Conservation (phyloP, 2,113 vertebrate genomes). For the Embiotoca jacksoni region DNA sequence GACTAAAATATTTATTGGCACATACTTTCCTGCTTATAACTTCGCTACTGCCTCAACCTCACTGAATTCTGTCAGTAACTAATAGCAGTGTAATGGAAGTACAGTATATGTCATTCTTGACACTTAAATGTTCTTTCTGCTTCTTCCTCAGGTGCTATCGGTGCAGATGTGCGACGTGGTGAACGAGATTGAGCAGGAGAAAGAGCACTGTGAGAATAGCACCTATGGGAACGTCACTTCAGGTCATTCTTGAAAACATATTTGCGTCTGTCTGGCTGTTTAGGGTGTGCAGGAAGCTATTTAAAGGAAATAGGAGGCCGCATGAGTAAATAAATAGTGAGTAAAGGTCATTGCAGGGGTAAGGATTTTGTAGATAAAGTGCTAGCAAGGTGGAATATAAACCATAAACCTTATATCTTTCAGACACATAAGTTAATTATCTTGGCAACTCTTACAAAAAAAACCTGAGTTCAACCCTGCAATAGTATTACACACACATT, state of each 20-base stretch:
- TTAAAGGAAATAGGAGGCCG: constrained; percentile 44
- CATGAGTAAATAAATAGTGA: constrained; percentile 26
- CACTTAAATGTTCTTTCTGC: constrained; percentile 25
- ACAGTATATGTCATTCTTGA: neutral
- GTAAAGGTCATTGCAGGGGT: neutral
- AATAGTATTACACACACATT: neutral
- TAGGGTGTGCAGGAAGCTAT: constrained; percentile 26
- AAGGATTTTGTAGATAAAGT: constrained; percentile 8
- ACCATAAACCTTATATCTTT: neutral
- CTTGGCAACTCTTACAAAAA: neutral
- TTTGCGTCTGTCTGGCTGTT: constrained; percentile 33
- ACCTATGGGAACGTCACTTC: constrained; percentile 79
- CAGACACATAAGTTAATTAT: neutral
- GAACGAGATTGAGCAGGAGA: constrained; percentile 82
- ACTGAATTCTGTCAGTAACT: neutral
- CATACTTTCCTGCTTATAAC: neutral
- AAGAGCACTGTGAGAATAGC: constrained; percentile 77
- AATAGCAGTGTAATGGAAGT: neutral
- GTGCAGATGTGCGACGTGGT: constrained; percentile 83
- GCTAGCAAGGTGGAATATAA: constrained; percentile 1
- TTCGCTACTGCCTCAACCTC: neutral
- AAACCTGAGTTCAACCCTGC: neutral
- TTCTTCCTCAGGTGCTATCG: constrained; percentile 67
- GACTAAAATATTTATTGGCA: constrained; percentile 12
- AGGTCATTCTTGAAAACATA: constrained; percentile 69